phyloP scores from a whole-genome alignment of 2,797 vertebrate genomes.

The Platyrinchus mystaceus region DNA sequence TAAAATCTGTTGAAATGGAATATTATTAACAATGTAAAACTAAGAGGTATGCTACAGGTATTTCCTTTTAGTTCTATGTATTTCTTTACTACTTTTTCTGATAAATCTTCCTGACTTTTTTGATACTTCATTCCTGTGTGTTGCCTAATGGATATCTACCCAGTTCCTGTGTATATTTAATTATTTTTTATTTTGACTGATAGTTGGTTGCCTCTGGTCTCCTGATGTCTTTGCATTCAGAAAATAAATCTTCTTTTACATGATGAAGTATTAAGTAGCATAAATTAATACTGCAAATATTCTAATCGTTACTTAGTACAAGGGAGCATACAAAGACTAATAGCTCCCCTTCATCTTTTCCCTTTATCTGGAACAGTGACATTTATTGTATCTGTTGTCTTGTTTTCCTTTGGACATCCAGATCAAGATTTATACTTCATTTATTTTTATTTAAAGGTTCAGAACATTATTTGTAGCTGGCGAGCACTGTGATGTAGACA shows the following conservation, averaged over 20 bases:
- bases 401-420: background rate
- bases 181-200: background rate
- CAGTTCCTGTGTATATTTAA: background rate
- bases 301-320: background rate
- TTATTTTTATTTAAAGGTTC: constrained; percentile 77
- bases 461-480: constrained; percentile 90
- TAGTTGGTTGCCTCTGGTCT: background rate
- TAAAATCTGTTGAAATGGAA: background rate
- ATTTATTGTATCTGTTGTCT: background rate
- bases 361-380: background rate
- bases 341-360: background rate
- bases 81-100: background rate
- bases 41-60: background rate
- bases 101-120: background rate
- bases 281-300: background rate
- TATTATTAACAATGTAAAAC: background rate
- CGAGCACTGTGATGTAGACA: constrained; percentile 93
- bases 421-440: background rate
- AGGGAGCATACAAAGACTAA: background rate
- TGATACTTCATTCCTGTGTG: background rate
- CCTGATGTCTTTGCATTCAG: background rate
- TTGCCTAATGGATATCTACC: background rate
- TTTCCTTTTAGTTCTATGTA: background rate
- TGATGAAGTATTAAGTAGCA: background rate
- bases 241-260: background rate